phyloP scores from a whole-genome alignment of 1,140 invertebrate species.

The Acromyrmex echinatior region DNA sequence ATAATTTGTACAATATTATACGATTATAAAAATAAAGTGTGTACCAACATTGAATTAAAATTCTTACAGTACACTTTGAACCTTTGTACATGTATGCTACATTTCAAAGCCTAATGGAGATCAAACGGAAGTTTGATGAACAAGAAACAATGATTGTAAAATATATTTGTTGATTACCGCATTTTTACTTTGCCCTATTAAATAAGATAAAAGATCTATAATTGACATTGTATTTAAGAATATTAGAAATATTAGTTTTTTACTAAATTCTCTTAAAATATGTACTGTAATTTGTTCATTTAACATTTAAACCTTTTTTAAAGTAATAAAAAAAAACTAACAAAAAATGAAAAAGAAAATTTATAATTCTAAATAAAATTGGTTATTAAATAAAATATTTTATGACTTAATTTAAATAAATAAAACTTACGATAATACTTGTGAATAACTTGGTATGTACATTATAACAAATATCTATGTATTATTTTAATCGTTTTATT shows the following conservation, averaged over 20 bases:
- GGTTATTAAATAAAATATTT: not conserved
- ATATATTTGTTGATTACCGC: not conserved
- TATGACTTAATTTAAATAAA: not conserved
- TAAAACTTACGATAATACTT: not conserved
- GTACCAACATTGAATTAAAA: conserved; percentile 85
- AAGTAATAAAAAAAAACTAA: not conserved
- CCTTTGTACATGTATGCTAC: not conserved
- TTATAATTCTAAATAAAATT: not conserved
- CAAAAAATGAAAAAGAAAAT: not conserved
- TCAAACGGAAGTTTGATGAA: not conserved
- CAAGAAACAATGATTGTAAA: not conserved
- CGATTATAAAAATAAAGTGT: conserved; percentile 86
- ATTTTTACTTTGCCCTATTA: not conserved
- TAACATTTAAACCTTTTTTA: not conserved
- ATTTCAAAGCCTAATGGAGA: not conserved
- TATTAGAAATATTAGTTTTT: conserved; percentile 6
- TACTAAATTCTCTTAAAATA: not conserved
- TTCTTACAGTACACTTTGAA: conserved; percentile 30
- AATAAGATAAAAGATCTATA: not conserved
- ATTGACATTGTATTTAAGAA: not conserved
- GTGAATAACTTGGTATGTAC: conserved; percentile 4
- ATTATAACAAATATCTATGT: not conserved
- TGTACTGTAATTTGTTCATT: not conserved
- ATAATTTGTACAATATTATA: conserved; percentile 87
- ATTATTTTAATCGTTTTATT: not conserved